Percentiles rank a stretch among this genome's conserved stretches.
Conservation (phyloP, 2,888 invertebrate species). For the Eupithecia vulgata region DNA sequence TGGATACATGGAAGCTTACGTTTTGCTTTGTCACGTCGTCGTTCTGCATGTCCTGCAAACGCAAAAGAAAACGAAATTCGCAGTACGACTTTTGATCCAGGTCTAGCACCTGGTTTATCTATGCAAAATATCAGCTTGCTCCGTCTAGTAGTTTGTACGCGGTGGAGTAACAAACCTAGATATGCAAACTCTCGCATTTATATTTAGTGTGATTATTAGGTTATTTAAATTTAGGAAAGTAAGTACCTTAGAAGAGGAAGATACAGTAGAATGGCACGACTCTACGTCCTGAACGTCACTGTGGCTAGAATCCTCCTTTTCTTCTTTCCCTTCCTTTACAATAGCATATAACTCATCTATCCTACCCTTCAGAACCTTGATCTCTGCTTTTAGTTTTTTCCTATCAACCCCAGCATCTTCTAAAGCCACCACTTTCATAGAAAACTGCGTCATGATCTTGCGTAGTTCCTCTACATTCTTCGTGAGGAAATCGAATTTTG, state of each 20-base stretch:
- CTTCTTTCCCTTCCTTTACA: slow-evolving; percentile 72
- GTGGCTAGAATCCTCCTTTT: slow-evolving; percentile 59
- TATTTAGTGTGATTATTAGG: neutral
- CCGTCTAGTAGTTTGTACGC: neutral
- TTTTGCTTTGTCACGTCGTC: neutral
- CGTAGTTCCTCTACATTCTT: slow-evolving; percentile 66
- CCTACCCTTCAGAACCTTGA: slow-evolving; percentile 62
- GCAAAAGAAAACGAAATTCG: slow-evolving; percentile 3
- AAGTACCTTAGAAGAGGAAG: slow-evolving; percentile 73
- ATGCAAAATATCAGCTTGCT: neutral
- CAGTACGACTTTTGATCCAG: neutral
- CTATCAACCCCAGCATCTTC: slow-evolving; percentile 63
- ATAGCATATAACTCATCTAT: slow-evolving; percentile 70
- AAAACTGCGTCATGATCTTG: slow-evolving; percentile 55
- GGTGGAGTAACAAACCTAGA: neutral
- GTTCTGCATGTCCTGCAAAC: neutral
- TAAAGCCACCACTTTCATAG: slow-evolving; percentile 61
- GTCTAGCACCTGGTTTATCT: neutral
- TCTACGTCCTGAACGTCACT: slow-evolving; percentile 67
- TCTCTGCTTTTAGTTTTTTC: slow-evolving; percentile 59
- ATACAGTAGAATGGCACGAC: slow-evolving; percentile 73
- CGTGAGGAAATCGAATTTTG: slow-evolving; percentile 64
- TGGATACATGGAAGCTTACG: neutral
- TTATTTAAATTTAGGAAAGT: neutral
- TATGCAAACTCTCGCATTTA: neutral